Conservation (phyloP, 2,113 vertebrate species). For the Xiphophorus hellerii region DNA sequence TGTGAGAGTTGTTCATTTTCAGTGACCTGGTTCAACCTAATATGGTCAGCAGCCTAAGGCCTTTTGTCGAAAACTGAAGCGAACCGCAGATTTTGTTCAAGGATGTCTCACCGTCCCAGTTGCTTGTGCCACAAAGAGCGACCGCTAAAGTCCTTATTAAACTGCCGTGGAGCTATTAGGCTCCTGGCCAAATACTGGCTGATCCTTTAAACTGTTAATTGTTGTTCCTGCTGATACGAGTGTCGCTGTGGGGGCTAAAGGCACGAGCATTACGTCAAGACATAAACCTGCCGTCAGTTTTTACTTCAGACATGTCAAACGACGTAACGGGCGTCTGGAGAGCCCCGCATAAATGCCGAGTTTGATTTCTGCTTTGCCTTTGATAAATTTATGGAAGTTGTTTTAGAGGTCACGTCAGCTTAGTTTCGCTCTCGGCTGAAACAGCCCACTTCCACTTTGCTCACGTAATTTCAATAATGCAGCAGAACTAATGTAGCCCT, state of each 20-base stretch:
- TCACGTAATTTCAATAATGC: conserved; percentile 45
- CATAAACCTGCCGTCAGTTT: conserved; percentile 7
- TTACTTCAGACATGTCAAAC: not conserved
- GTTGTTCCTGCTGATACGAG: conserved; percentile 10
- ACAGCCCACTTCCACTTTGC: conserved; percentile 11
- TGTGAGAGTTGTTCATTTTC: too few species aligned
- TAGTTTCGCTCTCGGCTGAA: conserved; percentile 3
- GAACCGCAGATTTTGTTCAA: conserved; percentile 37
- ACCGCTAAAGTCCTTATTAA: conserved; percentile 51
- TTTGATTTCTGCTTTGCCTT: not conserved
- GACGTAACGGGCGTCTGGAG: not conserved
- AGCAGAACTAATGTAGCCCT: conserved; percentile 39
- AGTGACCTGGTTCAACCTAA: conserved; percentile 27
- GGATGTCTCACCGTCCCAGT: conserved; percentile 5
- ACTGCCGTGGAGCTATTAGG: conserved; percentile 33
- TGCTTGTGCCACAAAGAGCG: conserved; percentile 39
- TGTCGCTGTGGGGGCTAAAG: not conserved
- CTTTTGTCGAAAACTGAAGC: conserved; percentile 47
- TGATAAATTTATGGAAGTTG: not conserved
- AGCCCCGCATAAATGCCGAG: not conserved
- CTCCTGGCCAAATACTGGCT: conserved; percentile 41
- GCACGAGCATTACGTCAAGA: not conserved
- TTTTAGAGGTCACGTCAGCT: conserved; percentile 3
- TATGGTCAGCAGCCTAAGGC: conserved; percentile 23
- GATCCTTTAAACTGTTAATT: conserved; percentile 46